Evolutionary conservation across 1,140 invertebrate genomes (phyloP).

Genomic region (Drosophila teissieri): DNA sequence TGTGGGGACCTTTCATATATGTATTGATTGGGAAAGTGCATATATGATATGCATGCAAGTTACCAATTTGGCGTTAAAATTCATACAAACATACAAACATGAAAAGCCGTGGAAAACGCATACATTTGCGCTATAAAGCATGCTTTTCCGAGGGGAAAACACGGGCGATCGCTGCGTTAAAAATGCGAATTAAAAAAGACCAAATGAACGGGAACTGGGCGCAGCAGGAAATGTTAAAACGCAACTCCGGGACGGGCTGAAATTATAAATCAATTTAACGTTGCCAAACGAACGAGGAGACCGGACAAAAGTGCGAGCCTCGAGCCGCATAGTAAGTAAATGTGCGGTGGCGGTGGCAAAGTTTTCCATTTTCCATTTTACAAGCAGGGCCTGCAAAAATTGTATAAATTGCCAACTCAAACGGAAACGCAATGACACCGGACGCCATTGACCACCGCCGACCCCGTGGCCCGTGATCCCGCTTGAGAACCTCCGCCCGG

Average conservation of each 20-base stretch:
- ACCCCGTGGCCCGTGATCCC: conserved; percentile 33
- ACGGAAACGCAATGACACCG: conserved; percentile 81
- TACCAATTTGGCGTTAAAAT: conserved; percentile 63
- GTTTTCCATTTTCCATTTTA: conserved; percentile 53
- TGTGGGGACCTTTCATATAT: not conserved
- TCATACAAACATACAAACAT: conserved; percentile 52
- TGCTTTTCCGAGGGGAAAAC: conserved; percentile 28
- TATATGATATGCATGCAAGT: conserved; percentile 25
- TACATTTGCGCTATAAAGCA: conserved; percentile 41
- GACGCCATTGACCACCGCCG: conserved; percentile 69
- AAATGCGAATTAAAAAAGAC: conserved; percentile 54
- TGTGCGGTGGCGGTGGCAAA: conserved; percentile 58
- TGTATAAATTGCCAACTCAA: conserved; percentile 81
- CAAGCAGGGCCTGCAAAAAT: conserved; percentile 65
- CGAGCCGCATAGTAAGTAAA: conserved; percentile 64
- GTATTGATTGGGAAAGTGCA: not conserved
- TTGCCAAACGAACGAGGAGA: conserved; percentile 46
- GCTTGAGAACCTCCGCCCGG: conserved; percentile 11
- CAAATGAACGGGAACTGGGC: conserved; percentile 58
- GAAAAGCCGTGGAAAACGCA: conserved; percentile 27
- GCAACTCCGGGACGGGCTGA: conserved; percentile 51
- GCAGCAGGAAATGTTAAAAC: conserved; percentile 68
- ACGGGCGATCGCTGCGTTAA: conserved; percentile 15
- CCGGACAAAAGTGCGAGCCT: conserved; percentile 55
- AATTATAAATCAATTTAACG: conserved; percentile 83